Conservation (phyloP, 2,113 vertebrate genomes). For the Pachycephala philippinensis region DNA sequence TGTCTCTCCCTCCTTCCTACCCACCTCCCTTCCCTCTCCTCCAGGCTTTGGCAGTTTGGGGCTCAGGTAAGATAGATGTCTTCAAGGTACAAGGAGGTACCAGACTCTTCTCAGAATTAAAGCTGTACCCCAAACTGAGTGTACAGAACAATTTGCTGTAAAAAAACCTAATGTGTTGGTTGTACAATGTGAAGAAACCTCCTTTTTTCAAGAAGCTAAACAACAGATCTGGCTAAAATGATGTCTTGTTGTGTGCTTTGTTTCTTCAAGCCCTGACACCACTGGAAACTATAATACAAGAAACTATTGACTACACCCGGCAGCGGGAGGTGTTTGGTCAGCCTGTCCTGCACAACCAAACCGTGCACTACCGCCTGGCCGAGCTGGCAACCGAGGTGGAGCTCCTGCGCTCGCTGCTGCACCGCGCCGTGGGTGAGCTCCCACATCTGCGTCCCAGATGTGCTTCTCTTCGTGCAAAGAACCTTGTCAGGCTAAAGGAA, state of each 20-base stretch:
- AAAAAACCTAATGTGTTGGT: not conserved
- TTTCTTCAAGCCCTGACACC: slow-evolving; percentile 66
- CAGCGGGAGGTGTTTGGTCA: slow-evolving; percentile 78
- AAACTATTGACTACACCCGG: slow-evolving; percentile 79
- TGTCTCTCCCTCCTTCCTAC: not conserved
- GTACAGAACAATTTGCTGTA: not conserved
- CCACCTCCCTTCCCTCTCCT: not conserved
- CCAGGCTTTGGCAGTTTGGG: not conserved
- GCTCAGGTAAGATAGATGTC: not conserved
- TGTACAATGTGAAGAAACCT: not conserved
- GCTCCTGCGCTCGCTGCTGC: slow-evolving; percentile 81
- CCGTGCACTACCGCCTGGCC: slow-evolving; percentile 81
- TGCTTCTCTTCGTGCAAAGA: not conserved
- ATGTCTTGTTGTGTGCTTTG: not conserved
- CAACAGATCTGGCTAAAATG: not conserved
- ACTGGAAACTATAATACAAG: slow-evolving; percentile 78
- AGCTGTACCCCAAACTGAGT: not conserved
- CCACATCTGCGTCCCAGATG: not conserved
- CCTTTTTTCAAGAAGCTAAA: not conserved
- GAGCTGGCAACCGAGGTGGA: slow-evolving; percentile 84
- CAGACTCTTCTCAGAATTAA: not conserved
- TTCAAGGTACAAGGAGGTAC: not conserved
- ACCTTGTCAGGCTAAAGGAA: not conserved
- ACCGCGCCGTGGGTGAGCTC: slow-evolving; percentile 72
- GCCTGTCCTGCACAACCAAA: slow-evolving; percentile 81